Evolutionary conservation across 2,797 vertebrate genomes (phyloP).

Genomic region (Rhodeus uyekii): DNA sequence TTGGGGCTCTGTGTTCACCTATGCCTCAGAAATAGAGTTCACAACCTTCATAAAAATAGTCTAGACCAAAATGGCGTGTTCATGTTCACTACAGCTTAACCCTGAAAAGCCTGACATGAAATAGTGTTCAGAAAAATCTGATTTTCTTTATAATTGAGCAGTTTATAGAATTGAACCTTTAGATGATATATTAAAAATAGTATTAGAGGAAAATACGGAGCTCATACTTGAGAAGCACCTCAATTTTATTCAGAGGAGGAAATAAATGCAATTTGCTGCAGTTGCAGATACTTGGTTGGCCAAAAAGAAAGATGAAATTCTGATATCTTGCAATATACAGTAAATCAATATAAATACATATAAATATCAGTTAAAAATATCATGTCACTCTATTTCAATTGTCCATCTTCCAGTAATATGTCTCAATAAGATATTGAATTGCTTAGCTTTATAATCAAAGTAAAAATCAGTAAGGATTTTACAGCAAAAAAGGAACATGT

Average conservation of each 20-base stretch:
- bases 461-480: not conserved
- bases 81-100: not conserved
- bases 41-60: slow-evolving; percentile 2
- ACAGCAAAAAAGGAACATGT: not conserved
- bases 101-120: not conserved
- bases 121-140: not conserved
- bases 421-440: not conserved
- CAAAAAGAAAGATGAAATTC: not conserved
- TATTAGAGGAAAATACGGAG: not conserved
- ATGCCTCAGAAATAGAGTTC: not conserved
- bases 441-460: not conserved
- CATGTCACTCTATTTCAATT: too few relatives aligned
- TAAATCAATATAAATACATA: not conserved
- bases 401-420: not conserved
- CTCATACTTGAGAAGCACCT: too few relatives aligned
- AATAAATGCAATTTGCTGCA: not conserved
- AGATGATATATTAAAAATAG: not conserved
- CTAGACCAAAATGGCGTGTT: not conserved
- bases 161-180: not conserved
- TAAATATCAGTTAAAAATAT: not conserved
- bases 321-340: not conserved
- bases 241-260: too few relatives aligned
- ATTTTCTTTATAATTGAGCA: not conserved
- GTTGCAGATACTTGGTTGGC: not conserved
- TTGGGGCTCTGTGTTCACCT: not conserved